These are phyloP conservation scores for Tachuris rubrigastra DNA, from an alignment of 2,113 vertebrate species.

Conservation along the genomic window DNA sequence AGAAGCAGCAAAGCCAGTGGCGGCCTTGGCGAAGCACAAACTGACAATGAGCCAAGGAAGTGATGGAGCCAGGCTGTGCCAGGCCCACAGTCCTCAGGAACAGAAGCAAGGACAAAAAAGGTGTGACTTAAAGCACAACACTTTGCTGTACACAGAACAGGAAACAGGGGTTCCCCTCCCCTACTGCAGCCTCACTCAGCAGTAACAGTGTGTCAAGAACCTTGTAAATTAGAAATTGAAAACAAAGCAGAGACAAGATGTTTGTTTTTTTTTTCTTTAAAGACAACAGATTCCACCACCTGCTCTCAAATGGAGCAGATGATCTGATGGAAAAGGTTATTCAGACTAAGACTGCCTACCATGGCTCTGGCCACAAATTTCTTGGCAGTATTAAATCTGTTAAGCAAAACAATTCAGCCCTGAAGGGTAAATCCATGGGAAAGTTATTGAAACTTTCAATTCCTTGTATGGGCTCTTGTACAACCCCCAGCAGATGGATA, in stretches of 20 bases:
- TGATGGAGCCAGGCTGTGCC: not conserved
- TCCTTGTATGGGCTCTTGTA: not conserved
- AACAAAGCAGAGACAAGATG: not conserved
- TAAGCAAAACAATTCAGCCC: not conserved
- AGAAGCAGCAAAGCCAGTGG: not conserved
- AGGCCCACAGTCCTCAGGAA: not conserved
- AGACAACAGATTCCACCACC: not conserved
- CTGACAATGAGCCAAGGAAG: not conserved
- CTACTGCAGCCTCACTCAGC: not conserved
- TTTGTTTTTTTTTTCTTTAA: not conserved
- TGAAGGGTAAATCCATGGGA: slow-evolving; percentile 29
- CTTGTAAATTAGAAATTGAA: not conserved
- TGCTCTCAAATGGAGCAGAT: not conserved
- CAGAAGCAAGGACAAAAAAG: not conserved
- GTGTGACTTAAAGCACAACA: not conserved
- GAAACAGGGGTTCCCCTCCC: not conserved
- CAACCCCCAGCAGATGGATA: not conserved
- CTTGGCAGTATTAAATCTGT: not conserved
- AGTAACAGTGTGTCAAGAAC: not conserved
- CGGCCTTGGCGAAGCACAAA: not conserved
- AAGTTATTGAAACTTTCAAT: not conserved
- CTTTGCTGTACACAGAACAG: not conserved
- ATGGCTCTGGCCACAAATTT: not conserved
- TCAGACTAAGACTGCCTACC: not conserved
- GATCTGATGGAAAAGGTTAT: not conserved